Evolutionary conservation across 23 tunicate species (phyloP).

Genomic region (Phallusia fumigata): DNA sequence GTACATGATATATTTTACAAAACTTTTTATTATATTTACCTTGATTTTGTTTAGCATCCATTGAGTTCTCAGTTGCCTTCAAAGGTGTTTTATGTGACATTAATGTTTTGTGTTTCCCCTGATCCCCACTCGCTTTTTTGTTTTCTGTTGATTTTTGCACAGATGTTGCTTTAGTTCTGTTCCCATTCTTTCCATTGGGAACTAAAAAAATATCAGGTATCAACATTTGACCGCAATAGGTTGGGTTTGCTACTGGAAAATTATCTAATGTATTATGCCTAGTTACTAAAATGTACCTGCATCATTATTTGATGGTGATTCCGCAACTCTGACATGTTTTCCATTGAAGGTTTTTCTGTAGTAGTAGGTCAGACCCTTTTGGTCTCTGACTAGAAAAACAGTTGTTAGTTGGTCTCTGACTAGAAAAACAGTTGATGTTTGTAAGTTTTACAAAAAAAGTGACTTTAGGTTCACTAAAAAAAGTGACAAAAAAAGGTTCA

Average conservation of each 20-base stretch:
- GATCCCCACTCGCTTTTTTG: background rate
- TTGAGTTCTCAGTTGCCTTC: constrained; percentile 13
- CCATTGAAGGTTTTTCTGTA: constrained; percentile 30
- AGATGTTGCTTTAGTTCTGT: background rate
- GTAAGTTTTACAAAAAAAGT: no score
- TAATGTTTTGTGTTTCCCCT: background rate
- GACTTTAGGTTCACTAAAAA: no score
- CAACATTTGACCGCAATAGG: no score
- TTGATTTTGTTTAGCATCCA: background rate
- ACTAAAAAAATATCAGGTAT: no score
- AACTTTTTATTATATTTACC: no score
- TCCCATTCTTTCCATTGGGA: background rate
- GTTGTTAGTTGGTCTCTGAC: no score
- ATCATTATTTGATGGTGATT: background rate
- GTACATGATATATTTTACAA: background rate
- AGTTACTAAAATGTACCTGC: no score
- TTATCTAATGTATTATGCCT: no score
- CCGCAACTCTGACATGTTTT: background rate
- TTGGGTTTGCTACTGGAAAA: no score
- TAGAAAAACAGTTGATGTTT: no score
- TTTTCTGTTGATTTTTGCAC: background rate
- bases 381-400: background rate
- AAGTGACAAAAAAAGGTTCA: no score
- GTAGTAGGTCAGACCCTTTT: background rate
- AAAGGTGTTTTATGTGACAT: background rate